phyloP scores from a whole-genome alignment of 2,113 vertebrate species.

The Protomyctophum bolini region DNA sequence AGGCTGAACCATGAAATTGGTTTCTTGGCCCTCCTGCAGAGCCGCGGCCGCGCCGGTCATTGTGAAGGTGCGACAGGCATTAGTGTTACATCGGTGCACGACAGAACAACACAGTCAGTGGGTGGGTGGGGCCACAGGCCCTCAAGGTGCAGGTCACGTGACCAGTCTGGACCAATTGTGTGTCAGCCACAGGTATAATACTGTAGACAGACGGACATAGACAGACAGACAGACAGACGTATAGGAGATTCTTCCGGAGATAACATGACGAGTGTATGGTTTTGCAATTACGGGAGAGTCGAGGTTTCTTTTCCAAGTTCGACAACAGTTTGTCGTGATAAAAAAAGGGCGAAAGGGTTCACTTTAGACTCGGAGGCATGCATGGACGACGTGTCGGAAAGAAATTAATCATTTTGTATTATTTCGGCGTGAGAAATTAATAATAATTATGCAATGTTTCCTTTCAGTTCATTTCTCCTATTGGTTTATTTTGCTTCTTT shows the following conservation, averaged over 20 bases:
- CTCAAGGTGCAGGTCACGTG: constrained; percentile 29
- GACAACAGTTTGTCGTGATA: constrained; percentile 53
- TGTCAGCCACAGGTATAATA: not conserved
- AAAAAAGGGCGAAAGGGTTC: constrained; percentile 68
- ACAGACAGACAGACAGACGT: not conserved
- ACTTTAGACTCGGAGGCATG: constrained; percentile 31
- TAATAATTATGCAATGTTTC: constrained; percentile 67
- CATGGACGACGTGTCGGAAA: constrained; percentile 40
- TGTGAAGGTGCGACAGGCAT: constrained; percentile 44
- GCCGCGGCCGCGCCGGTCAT: constrained; percentile 68
- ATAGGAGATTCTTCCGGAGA: constrained; percentile 22
- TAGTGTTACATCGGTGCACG: constrained; percentile 66
- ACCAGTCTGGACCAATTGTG: constrained; percentile 15
- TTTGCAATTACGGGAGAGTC: constrained; percentile 48
- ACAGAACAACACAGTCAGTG: constrained; percentile 45
- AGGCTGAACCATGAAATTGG: constrained; percentile 85
- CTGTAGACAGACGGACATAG: not conserved
- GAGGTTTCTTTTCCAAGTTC: constrained; percentile 36
- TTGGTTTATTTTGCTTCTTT: constrained; percentile 58
- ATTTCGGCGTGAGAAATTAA: constrained; percentile 74
- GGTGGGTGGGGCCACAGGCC: constrained; percentile 16
- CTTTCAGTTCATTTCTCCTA: constrained; percentile 67
- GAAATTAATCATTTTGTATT: constrained; percentile 70
- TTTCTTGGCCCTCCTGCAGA: constrained; percentile 80
- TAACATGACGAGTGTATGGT: constrained; percentile 6